Evolutionary conservation across 2,797 vertebrate genomes (phyloP).

Genomic region (Glyptemys insculpta): DNA sequence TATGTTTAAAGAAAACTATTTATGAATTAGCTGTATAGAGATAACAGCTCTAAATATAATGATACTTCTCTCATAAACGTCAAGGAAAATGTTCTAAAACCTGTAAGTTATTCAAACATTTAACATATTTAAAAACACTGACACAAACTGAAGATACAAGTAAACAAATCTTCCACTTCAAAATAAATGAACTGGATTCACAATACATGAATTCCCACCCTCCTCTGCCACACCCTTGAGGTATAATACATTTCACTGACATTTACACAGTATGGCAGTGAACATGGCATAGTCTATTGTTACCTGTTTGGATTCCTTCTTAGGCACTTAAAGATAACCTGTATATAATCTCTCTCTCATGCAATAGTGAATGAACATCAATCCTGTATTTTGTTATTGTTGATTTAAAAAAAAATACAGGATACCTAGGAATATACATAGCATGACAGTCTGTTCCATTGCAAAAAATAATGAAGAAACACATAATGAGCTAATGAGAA

Average conservation of each 20-base stretch:
- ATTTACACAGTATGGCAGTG: not conserved
- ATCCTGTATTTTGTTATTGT: not conserved
- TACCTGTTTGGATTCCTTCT: not conserved
- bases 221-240: not conserved
- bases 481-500: not conserved
- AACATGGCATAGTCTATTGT: not conserved
- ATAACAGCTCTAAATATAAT: not conserved
- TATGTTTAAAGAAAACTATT: not conserved
- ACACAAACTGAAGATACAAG: not conserved
- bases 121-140: not conserved
- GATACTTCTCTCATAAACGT: not conserved
- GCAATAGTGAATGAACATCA: not conserved
- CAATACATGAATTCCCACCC: not conserved
- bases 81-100: not conserved
- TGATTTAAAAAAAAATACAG: not conserved
- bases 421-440: not conserved
- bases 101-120: not conserved
- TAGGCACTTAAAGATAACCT: not conserved
- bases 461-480: not conserved
- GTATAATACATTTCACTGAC: slow-evolving; percentile 19
- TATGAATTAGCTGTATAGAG: not conserved
- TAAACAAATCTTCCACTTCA: not conserved
- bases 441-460: too few species aligned
- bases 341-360: not conserved
- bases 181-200: not conserved